Evolutionary conservation across 1,140 invertebrate species (phyloP), one percentile per base, ranked within the genome.

Genomic region (Habropoda laboriosa): DNA sequence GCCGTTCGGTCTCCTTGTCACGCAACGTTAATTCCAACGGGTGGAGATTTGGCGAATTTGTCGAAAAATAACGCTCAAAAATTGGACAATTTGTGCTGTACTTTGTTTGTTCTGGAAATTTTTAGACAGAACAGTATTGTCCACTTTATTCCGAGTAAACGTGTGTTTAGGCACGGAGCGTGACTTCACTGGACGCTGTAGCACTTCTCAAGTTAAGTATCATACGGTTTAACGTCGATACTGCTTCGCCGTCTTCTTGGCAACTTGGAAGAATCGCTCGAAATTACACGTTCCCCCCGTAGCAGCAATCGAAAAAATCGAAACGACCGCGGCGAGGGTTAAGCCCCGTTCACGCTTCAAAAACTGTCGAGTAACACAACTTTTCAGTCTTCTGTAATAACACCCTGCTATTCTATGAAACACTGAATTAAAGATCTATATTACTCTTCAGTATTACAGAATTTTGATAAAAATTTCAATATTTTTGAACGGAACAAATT

Each of bases 171-270:
- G 18, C 21, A 18, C 16, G 53, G 18, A 32, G 42, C 35, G 24
- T 30, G 68, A 57, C 60, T 38, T 63, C 24, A 10, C n/a, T 63
- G 35, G 60, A 42, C 18, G 38, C n/a, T 64, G 61, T 38, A 64
- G 61, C 38, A 64, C 61, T 35, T 64, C 10, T 13, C 0, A 24
- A 27, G 38, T 64, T 64, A 64, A 64, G 61, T 27, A 64, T 64
- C 61, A 27, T 64, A 64, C 61, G 38, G n/a, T 64, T 64, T 64
- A 64, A 64, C 61, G 38, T 42, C 61, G 61, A 64, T 42, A 42
- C 61, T 64, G 61, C n/a, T 42, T 64, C 24, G 16, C 24, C 61
- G 27, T 64, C 61, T n/a, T 27, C 35, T 63, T 63, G 38, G 61
- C n/a, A 55, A 30, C 68, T 55, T 55, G 24, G 30, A 1, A 21